phyloP scores from a whole-genome alignment of 35 echinoderm and acorn worm species.

The Amphiura filiformis region DNA sequence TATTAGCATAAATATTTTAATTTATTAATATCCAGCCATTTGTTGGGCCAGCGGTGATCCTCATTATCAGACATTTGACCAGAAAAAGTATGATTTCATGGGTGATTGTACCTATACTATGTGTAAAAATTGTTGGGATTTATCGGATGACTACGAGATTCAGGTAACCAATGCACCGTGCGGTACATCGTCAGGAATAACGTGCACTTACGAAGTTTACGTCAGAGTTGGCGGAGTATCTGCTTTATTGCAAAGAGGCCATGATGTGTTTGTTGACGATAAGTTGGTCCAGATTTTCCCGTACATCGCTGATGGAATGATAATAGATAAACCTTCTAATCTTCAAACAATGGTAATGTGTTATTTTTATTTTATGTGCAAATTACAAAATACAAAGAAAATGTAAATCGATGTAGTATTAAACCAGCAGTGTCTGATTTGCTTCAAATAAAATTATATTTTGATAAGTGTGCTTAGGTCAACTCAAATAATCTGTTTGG shows the following conservation, averaged over 20 bases:
- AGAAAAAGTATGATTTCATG: conserved; percentile 60
- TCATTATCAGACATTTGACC: conserved; percentile 82
- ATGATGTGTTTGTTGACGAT: conserved; percentile 44
- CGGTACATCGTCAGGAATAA: conserved; percentile 42
- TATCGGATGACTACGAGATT: conserved; percentile 43
- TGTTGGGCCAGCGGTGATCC: conserved; percentile 64
- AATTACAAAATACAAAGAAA: too few relatives aligned
- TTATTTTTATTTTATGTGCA: too few relatives aligned
- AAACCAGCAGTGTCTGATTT: too few relatives aligned
- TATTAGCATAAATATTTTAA: too few relatives aligned
- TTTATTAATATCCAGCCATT: conserved; percentile 42
- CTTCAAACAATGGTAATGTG: conserved; percentile 55
- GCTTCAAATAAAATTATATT: too few relatives aligned
- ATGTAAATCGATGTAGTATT: too few relatives aligned
- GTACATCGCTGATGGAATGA: conserved; percentile 26
- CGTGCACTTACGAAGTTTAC: conserved; percentile 61
- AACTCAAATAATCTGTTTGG: too few relatives aligned
- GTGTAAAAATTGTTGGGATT: conserved; percentile 68
- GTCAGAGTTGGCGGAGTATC: conserved; percentile 42
- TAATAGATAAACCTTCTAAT: conserved; percentile 52
- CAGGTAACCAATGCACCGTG: conserved; percentile 47
- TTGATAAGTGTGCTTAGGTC: too few relatives aligned
- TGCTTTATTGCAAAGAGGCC: conserved; percentile 26
- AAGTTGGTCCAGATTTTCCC: conserved; percentile 37
- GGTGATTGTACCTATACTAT: conserved; percentile 69